These are phyloP conservation scores for Nomada fucata DNA, from an alignment of 2,888 invertebrate species.

Conservation along the genomic window DNA sequence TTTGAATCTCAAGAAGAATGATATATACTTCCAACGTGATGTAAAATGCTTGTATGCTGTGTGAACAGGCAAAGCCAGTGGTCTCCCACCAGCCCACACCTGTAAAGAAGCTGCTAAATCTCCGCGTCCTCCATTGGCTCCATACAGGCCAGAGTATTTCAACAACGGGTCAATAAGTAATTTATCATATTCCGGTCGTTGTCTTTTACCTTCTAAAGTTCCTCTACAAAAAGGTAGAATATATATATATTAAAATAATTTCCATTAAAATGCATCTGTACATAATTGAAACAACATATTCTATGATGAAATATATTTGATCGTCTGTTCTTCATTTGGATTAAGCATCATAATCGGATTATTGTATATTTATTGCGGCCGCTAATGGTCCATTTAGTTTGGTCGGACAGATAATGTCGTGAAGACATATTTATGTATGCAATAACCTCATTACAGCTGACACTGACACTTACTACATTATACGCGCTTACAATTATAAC, in stretches of 20 bases:
- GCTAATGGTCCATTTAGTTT: constrained; percentile 33
- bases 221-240: constrained; percentile 87
- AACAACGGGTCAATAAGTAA: constrained; percentile 94
- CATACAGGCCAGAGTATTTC: constrained; percentile 95
- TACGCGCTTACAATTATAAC: constrained; percentile 74
- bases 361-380: constrained; percentile 37
- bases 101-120: constrained; percentile 96
- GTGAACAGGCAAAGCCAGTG: constrained; percentile 93
- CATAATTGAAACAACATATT: constrained; percentile 10
- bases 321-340: constrained; percentile 21
- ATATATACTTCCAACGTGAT: constrained; percentile 94
- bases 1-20: neutral
- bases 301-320: constrained; percentile 27
- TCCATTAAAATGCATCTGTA: neutral
- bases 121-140: constrained; percentile 89
- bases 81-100: constrained; percentile 91
- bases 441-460: constrained; percentile 60
- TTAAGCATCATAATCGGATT: constrained; percentile 56
- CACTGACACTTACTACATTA: constrained; percentile 46
- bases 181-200: constrained; percentile 94
- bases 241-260: constrained; percentile 11
- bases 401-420: neutral
- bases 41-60: constrained; percentile 97
- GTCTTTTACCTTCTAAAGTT: constrained; percentile 95
- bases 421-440: too few species aligned